Base-by-base conservation (phyloP, 2,888 invertebrate genomes). In the Drosophila trichaetosa region DNA sequence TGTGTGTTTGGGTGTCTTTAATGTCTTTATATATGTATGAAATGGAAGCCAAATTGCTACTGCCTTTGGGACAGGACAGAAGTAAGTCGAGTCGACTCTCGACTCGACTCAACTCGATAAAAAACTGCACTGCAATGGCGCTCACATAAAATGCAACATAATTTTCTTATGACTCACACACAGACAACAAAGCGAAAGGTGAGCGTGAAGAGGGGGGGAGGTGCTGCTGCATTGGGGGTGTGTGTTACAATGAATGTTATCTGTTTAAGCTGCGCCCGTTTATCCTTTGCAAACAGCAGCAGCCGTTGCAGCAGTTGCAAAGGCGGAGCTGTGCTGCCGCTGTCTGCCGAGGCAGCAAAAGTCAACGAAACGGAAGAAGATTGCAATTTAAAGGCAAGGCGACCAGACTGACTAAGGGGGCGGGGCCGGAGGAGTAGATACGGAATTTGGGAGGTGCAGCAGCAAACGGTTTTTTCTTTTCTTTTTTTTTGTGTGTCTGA, bases 91-190 rank as follows among this genome's bases (percentile, higher is more conserved):
- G 57, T 60, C 36, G 46, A 40, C 33, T 40, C 31, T 59, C 31
- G 46, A 40, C 29, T 33, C 52, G 46, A 40, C 29, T 33, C 53
- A 58, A 71, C 66, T 71, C 72, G 75, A 86, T 83, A 86, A 83
- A 46, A 83, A 83, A 77, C 78, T 73, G 75, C 86, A 73, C 73
- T 76, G 81, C 78, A 74, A 64, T 70, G 64, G 74, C 69, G 74
- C 66, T 66, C 77, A 83, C 89, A 87, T 90, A 87, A 87, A 90
- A 81, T 87, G 89, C 89, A 87, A 87, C 90, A 90, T 90, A 89
- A 87, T 90, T 87, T 87, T 87, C 87, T 87, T 87, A 87, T 87
- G 90, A 87, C 74, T 90, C 89, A 86, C 73, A 88, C 16, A 34
- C 21, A 18, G n/a, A 66, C 64, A 75, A 40, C 21, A 53, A 38